These are phyloP conservation scores for Melanotaenia pygmaea DNA, from an alignment of 2,797 vertebrate genomes.

Conservation along the genomic window DNA sequence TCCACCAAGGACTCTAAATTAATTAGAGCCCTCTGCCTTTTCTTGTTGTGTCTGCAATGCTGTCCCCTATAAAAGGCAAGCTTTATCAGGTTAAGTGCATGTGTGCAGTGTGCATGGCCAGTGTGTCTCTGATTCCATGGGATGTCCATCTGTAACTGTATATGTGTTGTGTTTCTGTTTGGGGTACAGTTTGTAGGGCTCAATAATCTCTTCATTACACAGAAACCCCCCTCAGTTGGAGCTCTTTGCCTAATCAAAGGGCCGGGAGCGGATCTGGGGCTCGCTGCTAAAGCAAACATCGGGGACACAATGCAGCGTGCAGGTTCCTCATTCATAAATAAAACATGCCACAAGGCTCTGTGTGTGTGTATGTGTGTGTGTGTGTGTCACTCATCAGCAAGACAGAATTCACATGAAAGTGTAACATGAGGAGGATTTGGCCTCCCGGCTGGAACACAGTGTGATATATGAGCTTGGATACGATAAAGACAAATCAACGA, in stretches of 20 bases:
- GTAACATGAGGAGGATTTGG: conserved; percentile 53
- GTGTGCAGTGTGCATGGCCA: conserved; percentile 9
- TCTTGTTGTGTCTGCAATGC: conserved; percentile 79
- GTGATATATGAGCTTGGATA: conserved; percentile 13
- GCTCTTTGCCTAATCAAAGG: conserved; percentile 86
- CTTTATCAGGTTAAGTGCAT: conserved; percentile 70
- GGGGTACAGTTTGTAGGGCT: conserved; percentile 81
- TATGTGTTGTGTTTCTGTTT: conserved; percentile 56
- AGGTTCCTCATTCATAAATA: conserved; percentile 83
- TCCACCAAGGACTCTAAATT: conserved; percentile 88
- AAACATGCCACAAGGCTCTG: conserved; percentile 72
- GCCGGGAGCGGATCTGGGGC: conserved; percentile 79
- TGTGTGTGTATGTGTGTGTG: conserved; percentile 25
- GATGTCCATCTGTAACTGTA: conserved; percentile 48
- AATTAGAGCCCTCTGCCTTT: conserved; percentile 87
- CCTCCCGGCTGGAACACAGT: conserved; percentile 17
- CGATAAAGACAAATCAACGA: conserved; percentile 10
- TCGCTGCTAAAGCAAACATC: conserved; percentile 74
- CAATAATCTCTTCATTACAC: conserved; percentile 89
- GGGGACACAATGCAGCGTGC: conserved; percentile 66
- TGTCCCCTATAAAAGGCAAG: conserved; percentile 70
- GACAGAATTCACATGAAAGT: conserved; percentile 69
- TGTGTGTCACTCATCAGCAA: conserved; percentile 26
- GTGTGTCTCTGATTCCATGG: conserved; percentile 1
- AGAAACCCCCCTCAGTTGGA: conserved; percentile 76